A percentile compares a stretch with the other conserved stretches of the same genome.
Evolutionary conservation across 2,888 invertebrate species (phyloP).

Genomic region (Stenichneumon culpator): DNA sequence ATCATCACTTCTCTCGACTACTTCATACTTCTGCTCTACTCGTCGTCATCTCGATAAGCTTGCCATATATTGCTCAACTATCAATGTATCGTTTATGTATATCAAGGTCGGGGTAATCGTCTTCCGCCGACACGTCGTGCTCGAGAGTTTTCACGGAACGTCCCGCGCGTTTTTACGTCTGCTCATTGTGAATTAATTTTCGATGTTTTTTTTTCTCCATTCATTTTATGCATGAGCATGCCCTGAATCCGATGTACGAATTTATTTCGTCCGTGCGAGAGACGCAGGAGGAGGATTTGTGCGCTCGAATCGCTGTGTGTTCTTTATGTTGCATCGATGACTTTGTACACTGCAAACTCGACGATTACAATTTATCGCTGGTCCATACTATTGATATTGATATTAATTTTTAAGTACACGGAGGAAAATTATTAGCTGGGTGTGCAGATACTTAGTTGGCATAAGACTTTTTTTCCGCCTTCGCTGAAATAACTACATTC

Average conservation of each 20-base stretch:
- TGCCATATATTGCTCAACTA: neutral
- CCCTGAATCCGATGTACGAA: slow-evolving; percentile 14
- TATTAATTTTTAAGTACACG: neutral
- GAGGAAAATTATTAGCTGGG: neutral
- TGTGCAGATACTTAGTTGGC: neutral
- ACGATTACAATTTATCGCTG: slow-evolving; percentile 29
- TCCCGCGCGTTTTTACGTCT: neutral
- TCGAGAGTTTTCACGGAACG: neutral
- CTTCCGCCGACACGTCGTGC: slow-evolving; percentile 5
- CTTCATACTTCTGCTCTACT: neutral
- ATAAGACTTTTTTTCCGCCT: neutral
- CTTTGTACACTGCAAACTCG: slow-evolving; percentile 30
- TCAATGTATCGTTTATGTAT: neutral
- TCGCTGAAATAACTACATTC: no score
- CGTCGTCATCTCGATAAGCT: slow-evolving; percentile 39
- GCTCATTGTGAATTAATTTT: slow-evolving; percentile 18
- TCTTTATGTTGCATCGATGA: slow-evolving; percentile 79
- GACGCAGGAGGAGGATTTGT: slow-evolving; percentile 29
- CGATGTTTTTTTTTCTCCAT: slow-evolving; percentile 6
- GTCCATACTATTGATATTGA: neutral
- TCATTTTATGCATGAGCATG: slow-evolving; percentile 71
- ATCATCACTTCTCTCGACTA: slow-evolving; percentile 16
- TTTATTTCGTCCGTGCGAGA: slow-evolving; percentile 22
- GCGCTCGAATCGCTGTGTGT: slow-evolving; percentile 72
- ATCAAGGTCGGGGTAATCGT: slow-evolving; percentile 3